Evolutionary conservation across 2,113 vertebrate genomes (phyloP), one percentile per base, ranked within the genome.

Genomic region (Numenius arquata): DNA sequence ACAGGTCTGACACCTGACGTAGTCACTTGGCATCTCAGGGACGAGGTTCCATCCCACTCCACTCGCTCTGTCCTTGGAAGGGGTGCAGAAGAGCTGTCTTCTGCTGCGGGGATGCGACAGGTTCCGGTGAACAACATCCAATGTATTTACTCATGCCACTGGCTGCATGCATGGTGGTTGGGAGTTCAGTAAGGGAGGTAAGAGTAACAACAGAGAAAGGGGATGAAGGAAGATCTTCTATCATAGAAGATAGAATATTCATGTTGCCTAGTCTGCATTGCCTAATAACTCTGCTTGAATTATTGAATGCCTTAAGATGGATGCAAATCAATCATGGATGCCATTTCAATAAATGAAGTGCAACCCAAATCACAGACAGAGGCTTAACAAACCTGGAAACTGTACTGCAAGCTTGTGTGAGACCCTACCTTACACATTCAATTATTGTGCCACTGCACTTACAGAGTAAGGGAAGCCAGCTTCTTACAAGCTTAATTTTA

Each of bases 31-130:
- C 12, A 41, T 38, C 29, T 17, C 63, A 68, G 34, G 55, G 22
- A 23, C 41, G n/a, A 83, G 4, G 11, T 61, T 63, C 8, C 29
- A 22, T 53, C 36, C 32, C 34, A 29, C 1, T 7, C 21, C 17
- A 27, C 67, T 82, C 2, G 1, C 25, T 88, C 25, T 1, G 3
- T 43, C 36, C 4, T 10, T 82, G 78, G 62, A 62, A 76, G 38
- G 17, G 32, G 8, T 65, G 18, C 32, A 47, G 29, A 75, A 68
- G 50, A 80, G 30, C 43, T 93, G 52, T 36, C 34, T 72, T 58
- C n/a, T 88, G 40, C 56, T 62, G 47, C 0, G 0, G 36, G 26
- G 8, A 36, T 73, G 47, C 1, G 2, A 56, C 58, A 82, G 40
- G 45, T 73, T 71, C 40, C 34, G 16, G 21, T n/a, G 50, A 74